Evolutionary conservation across 2,797 vertebrate species (phyloP), one percentile per base, ranked within the genome.

Genomic region (Paratrypauchen microcephalus): DNA sequence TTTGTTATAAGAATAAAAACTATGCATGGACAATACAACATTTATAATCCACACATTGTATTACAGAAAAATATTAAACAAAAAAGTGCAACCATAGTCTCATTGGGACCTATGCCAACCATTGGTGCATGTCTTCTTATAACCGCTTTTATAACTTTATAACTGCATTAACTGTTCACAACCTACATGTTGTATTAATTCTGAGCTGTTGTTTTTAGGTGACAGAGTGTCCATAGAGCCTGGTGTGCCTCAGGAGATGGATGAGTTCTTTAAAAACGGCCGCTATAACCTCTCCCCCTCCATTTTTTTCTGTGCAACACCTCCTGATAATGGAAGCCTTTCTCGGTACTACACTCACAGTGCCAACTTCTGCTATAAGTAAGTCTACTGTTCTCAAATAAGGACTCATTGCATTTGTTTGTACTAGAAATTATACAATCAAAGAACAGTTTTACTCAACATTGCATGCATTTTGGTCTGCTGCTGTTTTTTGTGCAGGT

Each of bases 291-390:
- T 99, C 73, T 97, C 96, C 7, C 97, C 98, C 0, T 92, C 93
- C 59, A 93, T 98, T 69, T 99, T 97, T 87, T 98, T 97, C 92
- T 98, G 97, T 0, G 97, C 98, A 0, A 98, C 97, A 0, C 97
- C 98, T 0, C 98, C 97, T 0, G 96, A 99, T 0, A 91, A 99
- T 6, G 98, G 98, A 12, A 98, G 95, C 80, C 80, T 99, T 45
- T 97, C 95, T 79, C 88, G 92, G 75, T 99, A 93, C 90, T 99
- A 99, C 92, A 96, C 90, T 45, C 98, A 99, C 88, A 94, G 71
- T 0, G 96, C 96, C 56, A 93, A 86, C 91, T 99, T 97, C 93
- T 99, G 97, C 80, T 98, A 97, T 93, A 99, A 96, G 98, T 99
- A 56, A 92, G 0, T 0, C 2, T 5, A 23, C n/a, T 13, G 19